Evolutionary conservation across 1,140 invertebrate genomes (phyloP), one percentile per base, ranked within the genome.

Genomic region (Whitmania pigra): DNA sequence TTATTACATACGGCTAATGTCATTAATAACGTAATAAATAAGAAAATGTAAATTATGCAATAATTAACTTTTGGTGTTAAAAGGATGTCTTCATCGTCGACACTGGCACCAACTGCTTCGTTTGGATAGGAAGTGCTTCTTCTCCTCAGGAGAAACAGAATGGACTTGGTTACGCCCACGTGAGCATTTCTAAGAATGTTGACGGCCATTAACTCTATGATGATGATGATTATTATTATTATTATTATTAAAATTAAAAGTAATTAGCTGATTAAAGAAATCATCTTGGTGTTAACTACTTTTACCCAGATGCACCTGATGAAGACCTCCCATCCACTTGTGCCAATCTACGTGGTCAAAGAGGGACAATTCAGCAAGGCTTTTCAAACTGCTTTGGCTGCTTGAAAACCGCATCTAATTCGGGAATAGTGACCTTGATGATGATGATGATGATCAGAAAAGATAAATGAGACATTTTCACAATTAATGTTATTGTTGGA

Each of bases 81-180:
- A 66, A 74, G 73, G 74, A 74, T 20, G 74, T 74, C 25, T 74
- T 74, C 36, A 71, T 74, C 18, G 13, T 74, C 3, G 71, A 74
- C 53, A 68, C 55, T n/a, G 74, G 71, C 22, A 55, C 57, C 22
- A 18, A 70, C 27, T 73, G 66, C 31, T 74, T 72, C 54, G 74
- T 74, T 22, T 72, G 71, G 71, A 49, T 72, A 1, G 74, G 74
- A 22, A 69, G 63, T 57, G 68, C 20, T 25, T 71, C 74, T 2
- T 74, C 74, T 0, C 74, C 72, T 18, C 25, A 53, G 13, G 74
- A 74, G 67, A 74, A 74, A 66, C 74, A 73, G 54, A 74, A 72
- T n/a, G 71, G 74, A 40, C 27, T 74, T 13, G 66, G 67, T 63
- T 74, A 74, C 49, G 74, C 71, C 9, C 71, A 73, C 43, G 74